A percentile compares a stretch with the other conserved stretches of the same genome.
Evolutionary conservation across 2,797 vertebrate species (phyloP).

Genomic region (Gobio occitaniae): DNA sequence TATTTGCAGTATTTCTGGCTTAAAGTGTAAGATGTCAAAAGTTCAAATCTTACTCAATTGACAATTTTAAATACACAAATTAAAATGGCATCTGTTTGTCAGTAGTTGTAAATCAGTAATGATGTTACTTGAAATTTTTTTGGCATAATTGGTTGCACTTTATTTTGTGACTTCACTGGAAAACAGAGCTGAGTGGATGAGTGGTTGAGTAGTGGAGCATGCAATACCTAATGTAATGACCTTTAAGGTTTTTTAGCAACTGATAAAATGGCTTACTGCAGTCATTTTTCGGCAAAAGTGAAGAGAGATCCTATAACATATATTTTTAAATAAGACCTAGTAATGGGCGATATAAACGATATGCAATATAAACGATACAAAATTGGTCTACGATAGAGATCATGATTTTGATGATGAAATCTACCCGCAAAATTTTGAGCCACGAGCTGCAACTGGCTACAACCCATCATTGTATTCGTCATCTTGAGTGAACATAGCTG

Average conservation of each 20-base stretch:
- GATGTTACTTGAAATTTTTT: neutral
- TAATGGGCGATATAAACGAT: too few species aligned
- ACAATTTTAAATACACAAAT: neutral
- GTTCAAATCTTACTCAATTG: neutral
- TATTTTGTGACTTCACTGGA: constrained; percentile 4
- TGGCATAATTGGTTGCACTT: constrained; percentile 8
- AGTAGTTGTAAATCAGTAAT: neutral
- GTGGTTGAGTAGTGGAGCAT: constrained; percentile 5
- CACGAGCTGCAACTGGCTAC: too few species aligned
- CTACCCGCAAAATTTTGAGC: too few species aligned
- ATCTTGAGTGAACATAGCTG: too few species aligned
- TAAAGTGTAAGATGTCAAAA: neutral
- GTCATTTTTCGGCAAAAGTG: neutral
- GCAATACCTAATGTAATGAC: constrained; percentile 1
- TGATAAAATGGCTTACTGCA: neutral
- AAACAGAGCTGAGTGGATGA: neutral
- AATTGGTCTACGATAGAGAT: too few species aligned
- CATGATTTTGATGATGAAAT: too few species aligned
- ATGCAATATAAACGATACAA: too few species aligned
- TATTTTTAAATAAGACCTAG: too few species aligned
- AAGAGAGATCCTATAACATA: neutral
- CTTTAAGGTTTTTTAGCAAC: neutral
- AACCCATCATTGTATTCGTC: too few species aligned
- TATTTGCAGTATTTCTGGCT: neutral
- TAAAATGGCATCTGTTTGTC: constrained; percentile 4